A percentile compares a stretch with the other conserved stretches of the same genome.
These are phyloP conservation scores for Peromyscus californicus DNA, from an alignment of 2,113 vertebrate species.

Conservation along the genomic window DNA sequence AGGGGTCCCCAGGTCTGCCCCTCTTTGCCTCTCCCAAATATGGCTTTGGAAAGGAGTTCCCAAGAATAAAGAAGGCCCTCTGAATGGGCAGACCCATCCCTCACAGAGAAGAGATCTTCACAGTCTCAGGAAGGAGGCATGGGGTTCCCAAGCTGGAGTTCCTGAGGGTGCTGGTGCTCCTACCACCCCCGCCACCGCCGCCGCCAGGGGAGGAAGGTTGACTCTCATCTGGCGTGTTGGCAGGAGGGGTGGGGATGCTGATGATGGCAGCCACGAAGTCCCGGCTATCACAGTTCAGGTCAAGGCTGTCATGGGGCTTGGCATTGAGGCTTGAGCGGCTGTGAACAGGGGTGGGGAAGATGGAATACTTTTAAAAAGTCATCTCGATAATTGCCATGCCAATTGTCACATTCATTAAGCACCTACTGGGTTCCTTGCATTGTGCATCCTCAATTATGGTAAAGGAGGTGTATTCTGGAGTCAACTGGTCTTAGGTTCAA, in stretches of 20 bases:
- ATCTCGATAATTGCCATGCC: slow-evolving; percentile 13
- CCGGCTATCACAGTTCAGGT: slow-evolving; percentile 92
- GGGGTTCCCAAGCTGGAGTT: slow-evolving; percentile 89
- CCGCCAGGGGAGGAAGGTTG: slow-evolving; percentile 88
- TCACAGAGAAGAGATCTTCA: slow-evolving; percentile 96
- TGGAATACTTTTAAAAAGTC: slow-evolving; percentile 60
- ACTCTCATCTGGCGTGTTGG: slow-evolving; percentile 94
- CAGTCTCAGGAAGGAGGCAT: slow-evolving; percentile 89
- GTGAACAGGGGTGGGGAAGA: slow-evolving; percentile 65
- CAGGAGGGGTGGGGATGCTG: slow-evolving; percentile 94
- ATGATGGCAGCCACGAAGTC: slow-evolving; percentile 94
- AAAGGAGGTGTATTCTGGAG: not conserved
- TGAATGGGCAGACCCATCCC: slow-evolving; percentile 13
- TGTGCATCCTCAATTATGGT: not conserved
- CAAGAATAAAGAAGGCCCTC: slow-evolving; percentile 56
- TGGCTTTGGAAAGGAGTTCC: slow-evolving; percentile 80
- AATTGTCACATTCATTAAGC: slow-evolving; percentile 35
- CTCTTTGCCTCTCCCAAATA: slow-evolving; percentile 71
- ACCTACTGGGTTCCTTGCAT: not conserved
- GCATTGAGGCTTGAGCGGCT: slow-evolving; percentile 96
- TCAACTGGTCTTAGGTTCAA: slow-evolving; percentile 19
- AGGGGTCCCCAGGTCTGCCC: slow-evolving; percentile 57
- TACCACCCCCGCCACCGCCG: slow-evolving; percentile 70
- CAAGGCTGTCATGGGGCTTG: slow-evolving; percentile 88
- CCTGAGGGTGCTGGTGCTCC: slow-evolving; percentile 87